Evolutionary conservation across 2,113 vertebrate species (phyloP), one percentile per base, ranked within the genome.

Genomic region (Sprattus sprattus): DNA sequence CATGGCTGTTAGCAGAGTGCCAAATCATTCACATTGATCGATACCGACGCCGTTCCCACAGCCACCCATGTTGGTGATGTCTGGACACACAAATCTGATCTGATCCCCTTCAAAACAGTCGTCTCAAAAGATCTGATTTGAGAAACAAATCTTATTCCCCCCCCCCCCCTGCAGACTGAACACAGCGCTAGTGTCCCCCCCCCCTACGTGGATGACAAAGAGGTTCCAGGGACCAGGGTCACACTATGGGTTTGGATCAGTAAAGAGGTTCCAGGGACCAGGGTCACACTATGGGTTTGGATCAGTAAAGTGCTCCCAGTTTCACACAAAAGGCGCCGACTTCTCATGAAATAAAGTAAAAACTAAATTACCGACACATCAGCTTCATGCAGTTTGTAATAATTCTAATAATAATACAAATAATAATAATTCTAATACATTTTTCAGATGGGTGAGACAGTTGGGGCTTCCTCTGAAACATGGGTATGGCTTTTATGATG

Each of bases 251-350:
- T 11, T 1, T 3, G 52, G 52, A 20, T 54, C 13, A 64, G 20
- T 22, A 25, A 20, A 25, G 60, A 64, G 39, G n/a, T 28, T 32
- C 25, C 25, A 28, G 64, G n/a, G 25, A 28, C n/a, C 39, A 39
- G 39, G 32, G 7, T 28, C n/a, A 13, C 11, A 44, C 71, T 60
- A 22, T 60, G 28, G 28, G 13, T 32, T 78, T 16, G 71, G 71
- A 32, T 39, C 71, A 39, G 71, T 78, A 78, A 78, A 78, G 71
- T 78, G 71, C 71, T 75, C 71, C 71, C 71, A 78, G 71, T 78
- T 39, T 39, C 71, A 44, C 28, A 78, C 28, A 78, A 32, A 32
- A 78, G 13, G 28, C 71, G 39, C 44, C 44, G 71, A 78, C 71
- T 78, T 44, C 71, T 78, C 71, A 39, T 13, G 64, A 71, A 71